These are phyloP conservation scores for Oscheius sp. DNA, from an alignment of 2,888 invertebrate species.

Conservation along the genomic window DNA sequence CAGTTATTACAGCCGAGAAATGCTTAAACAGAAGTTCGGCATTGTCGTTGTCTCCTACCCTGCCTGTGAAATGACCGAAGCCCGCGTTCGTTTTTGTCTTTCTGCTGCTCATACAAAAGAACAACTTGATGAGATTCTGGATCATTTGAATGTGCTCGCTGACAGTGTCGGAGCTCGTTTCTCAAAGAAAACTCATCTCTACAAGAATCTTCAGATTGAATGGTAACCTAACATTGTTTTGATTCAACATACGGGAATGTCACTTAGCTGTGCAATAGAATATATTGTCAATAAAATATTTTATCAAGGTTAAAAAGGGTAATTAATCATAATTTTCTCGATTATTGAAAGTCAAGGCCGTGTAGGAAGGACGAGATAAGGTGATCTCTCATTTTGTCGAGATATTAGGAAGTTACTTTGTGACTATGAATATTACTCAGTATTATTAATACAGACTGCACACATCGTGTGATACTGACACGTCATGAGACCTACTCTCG, in stretches of 20 bases:
- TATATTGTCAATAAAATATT: no score
- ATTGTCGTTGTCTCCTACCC: slow-evolving; percentile 97
- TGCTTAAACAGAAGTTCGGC: slow-evolving; percentile 82
- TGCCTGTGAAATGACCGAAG: slow-evolving; percentile 91
- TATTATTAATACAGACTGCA: no score
- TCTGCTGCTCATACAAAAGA: slow-evolving; percentile 92
- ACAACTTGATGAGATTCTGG: slow-evolving; percentile 80
- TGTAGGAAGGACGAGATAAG: no score
- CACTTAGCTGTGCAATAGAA: no score
- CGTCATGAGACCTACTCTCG: no score
- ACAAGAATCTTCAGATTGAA: slow-evolving; percentile 59
- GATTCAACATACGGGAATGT: background rate
- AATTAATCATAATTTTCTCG: no score
- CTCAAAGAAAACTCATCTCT: slow-evolving; percentile 61
- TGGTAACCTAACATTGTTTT: slow-evolving; percentile 45
- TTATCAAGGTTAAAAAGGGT: no score
- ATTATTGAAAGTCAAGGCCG: no score
- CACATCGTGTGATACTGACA: no score
- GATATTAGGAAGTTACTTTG: no score
- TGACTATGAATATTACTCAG: no score
- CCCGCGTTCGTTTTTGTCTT: slow-evolving; percentile 86
- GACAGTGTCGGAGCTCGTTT: slow-evolving; percentile 54
- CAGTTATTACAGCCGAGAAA: slow-evolving; percentile 85
- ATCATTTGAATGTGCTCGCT: slow-evolving; percentile 58
- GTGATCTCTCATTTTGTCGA: no score